Base-by-base conservation (phyloP, 2,113 vertebrate species). In the Cichladusa arquata region DNA sequence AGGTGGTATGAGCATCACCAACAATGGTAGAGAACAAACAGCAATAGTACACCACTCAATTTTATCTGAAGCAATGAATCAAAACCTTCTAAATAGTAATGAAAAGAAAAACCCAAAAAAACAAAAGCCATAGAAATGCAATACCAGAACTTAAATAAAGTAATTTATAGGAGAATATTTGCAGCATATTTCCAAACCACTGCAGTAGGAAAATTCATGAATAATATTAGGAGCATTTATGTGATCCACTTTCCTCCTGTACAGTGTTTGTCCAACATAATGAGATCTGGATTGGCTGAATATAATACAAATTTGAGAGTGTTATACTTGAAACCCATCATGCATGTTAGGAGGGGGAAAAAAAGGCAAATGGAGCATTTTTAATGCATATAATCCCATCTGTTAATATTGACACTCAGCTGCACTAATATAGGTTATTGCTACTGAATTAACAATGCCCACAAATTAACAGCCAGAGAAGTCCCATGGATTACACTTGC, bases 141-240 rank as follows among this genome's bases (percentile, higher is more conserved):
- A 74, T 91, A 88, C 65, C 34, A 93, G 66, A 95, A 91, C 51
- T 96, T 94, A 95, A 97, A 94, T 51, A 94, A 96, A 96, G 94
- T 94, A 53, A 97, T 97, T 95, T 95, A 83, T 92, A 97, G 93
- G 42, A 96, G 64, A 96, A 65, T 97, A 94, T 92, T 88, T 97
- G 77, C 84, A 94, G 80, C 82, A 73, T 93, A 96, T 96, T 98
- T 97, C 78, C 77, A 96, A 92, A 56, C 58, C 77, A 90, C 57
- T 81, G 81, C 81, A 78, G 90, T 33, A 96, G 60, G 95, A 91
- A 98, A 98, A 97, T 87, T 97, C 94, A 98, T 98, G 95, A 98
- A 98, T 98, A 98, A 97, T 95, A 97, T 97, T 98, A 98, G 90
- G 92, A 69, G 73, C 97, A 97, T 97, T 98, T 98, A 97, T 87